phyloP scores from a whole-genome alignment of 2,797 vertebrate species.

The Bufotes viridis region DNA sequence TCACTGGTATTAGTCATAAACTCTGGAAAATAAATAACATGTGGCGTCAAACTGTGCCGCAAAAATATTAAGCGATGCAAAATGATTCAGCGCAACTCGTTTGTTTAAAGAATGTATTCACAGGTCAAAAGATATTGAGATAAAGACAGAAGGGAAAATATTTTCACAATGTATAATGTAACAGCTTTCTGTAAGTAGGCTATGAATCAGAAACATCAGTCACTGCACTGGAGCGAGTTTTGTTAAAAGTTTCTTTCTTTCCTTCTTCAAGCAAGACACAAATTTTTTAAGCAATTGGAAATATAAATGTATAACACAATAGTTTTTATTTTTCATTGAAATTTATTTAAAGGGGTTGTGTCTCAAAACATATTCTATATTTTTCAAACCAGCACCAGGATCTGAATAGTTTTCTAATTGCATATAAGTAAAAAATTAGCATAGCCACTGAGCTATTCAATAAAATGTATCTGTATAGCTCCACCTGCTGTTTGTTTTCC shows the following conservation, averaged over 20 bases:
- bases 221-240: not conserved
- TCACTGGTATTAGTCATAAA: not conserved
- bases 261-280: not conserved
- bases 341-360: too few species aligned
- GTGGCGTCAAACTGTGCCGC: not conserved
- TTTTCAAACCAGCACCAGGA: too few species aligned
- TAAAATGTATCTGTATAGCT: too few species aligned
- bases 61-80: not conserved
- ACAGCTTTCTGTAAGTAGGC: slow-evolving; percentile 13
- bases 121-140: slow-evolving; percentile 7
- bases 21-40: not conserved
- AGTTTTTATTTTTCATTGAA: not conserved
- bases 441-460: too few species aligned
- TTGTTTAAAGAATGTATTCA: slow-evolving; percentile 33
- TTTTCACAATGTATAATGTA: slow-evolving; percentile 31
- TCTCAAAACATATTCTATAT: too few species aligned
- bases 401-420: too few species aligned
- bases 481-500: too few species aligned
- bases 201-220: not conserved
- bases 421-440: too few species aligned
- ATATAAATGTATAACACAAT: not conserved
- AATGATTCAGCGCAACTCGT: not conserved
- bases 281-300: not conserved
- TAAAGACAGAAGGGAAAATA: not conserved
- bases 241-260: not conserved